Percentiles rank a stretch among this genome's conserved stretches.
Evolutionary conservation across 2,888 invertebrate species (phyloP).

Genomic region (Drymonia ruficornis): DNA sequence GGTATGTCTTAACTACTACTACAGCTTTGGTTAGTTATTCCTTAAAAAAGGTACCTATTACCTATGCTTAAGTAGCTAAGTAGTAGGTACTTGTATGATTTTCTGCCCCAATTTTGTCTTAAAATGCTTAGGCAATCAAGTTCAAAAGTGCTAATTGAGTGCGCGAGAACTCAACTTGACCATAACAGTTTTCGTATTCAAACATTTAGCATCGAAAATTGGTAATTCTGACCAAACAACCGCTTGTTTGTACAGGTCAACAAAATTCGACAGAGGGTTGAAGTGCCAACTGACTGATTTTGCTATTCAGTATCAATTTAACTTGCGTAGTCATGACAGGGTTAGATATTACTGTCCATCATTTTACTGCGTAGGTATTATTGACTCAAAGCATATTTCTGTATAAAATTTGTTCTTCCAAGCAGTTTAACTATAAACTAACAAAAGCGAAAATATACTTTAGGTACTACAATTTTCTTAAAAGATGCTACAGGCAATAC

Average conservation of each 20-base stretch:
- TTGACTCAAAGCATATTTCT: too few species aligned
- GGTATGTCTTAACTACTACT: too few species aligned
- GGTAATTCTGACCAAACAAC: constrained; percentile 16
- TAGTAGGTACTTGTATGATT: too few species aligned
- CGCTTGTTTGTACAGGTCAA: constrained; percentile 31
- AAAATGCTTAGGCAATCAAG: not conserved
- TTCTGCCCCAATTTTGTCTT: too few species aligned
- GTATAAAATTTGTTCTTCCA: too few species aligned
- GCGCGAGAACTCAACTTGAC: not conserved
- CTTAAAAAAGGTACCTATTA: too few species aligned
- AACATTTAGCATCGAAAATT: constrained; percentile 19
- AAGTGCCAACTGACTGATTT: constrained; percentile 5
- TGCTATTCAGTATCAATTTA: not conserved
- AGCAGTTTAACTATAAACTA: too few species aligned
- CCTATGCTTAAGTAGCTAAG: too few species aligned
- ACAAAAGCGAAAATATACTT: too few species aligned
- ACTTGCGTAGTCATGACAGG: not conserved
- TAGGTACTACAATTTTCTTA: too few species aligned
- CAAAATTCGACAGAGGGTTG: constrained; percentile 24
- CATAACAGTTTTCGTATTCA: constrained; percentile 19
- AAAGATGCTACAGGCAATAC: too few species aligned
- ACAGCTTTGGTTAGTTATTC: too few species aligned
- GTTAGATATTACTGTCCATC: not conserved
- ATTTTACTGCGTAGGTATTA: not conserved
- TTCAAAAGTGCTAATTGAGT: constrained; percentile 3